Percentiles rank a stretch among this genome's conserved stretches.
Conservation (phyloP, 2,113 vertebrate species). For the Todiramphus saurophagus region DNA sequence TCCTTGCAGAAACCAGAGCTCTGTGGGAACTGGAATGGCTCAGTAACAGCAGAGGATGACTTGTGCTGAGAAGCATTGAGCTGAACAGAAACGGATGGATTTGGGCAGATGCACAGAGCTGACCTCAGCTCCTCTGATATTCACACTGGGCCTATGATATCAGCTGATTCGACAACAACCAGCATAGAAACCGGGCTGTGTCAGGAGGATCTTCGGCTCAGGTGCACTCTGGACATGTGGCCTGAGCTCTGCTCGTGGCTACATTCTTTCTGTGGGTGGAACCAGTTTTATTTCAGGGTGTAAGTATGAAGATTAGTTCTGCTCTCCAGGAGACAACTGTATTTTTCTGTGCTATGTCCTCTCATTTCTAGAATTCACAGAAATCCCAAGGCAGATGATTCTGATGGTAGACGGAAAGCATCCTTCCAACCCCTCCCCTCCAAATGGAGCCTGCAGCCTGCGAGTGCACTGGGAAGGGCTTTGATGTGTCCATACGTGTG, state of each 20-base stretch:
- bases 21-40: background rate
- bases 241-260: background rate
- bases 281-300: slow-evolving; percentile 30
- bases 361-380: background rate
- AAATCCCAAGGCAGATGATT: slow-evolving; percentile 21
- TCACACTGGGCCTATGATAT: slow-evolving; percentile 12
- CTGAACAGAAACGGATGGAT: background rate
- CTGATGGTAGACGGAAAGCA: background rate
- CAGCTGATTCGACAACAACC: background rate
- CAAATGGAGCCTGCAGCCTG: background rate
- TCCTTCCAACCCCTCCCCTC: slow-evolving; percentile 1
- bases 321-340: background rate
- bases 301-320: background rate
- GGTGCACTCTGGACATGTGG: background rate
- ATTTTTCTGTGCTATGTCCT: background rate
- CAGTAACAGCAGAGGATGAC: background rate
- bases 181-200: background rate
- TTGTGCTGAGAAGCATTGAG: background rate
- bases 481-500: background rate
- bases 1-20: background rate
- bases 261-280: slow-evolving; percentile 40
- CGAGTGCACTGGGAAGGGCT: background rate
- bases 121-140: slow-evolving; percentile 16
- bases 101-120: background rate
- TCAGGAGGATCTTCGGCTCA: slow-evolving; percentile 6